Percentiles rank a stretch among this genome's conserved stretches.
These are phyloP conservation scores for Choreutis nemorana DNA, from an alignment of 2,888 invertebrate genomes.

Conservation along the genomic window DNA sequence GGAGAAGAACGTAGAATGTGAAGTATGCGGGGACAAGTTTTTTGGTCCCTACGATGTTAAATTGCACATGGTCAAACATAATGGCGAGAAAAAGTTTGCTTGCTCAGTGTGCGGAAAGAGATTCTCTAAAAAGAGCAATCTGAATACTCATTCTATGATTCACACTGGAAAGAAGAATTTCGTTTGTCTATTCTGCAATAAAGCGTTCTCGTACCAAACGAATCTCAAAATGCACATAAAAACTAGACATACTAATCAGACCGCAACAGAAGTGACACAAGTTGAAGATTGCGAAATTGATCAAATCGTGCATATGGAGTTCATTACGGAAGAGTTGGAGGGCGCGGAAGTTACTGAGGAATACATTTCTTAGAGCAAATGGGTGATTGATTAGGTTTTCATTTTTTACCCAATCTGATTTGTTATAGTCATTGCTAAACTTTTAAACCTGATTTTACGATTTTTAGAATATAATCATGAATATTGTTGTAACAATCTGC, in stretches of 20 bases:
- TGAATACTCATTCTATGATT: slow-evolving; percentile 65
- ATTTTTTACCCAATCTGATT: too few species aligned
- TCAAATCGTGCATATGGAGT: slow-evolving; percentile 34
- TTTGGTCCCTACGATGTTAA: slow-evolving; percentile 52
- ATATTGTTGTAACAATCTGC: too few species aligned
- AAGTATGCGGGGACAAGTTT: slow-evolving; percentile 50
- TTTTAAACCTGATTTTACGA: too few species aligned
- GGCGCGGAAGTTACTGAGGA: slow-evolving; percentile 21
- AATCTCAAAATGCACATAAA: slow-evolving; percentile 37
- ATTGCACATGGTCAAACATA: slow-evolving; percentile 61
- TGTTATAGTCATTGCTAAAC: too few species aligned
- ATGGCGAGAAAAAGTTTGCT: slow-evolving; percentile 61
- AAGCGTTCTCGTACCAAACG: slow-evolving; percentile 52
- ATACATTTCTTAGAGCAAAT: too few species aligned
- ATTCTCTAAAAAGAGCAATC: slow-evolving; percentile 66
- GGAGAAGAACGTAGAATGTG: slow-evolving; percentile 53
- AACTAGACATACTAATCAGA: slow-evolving; percentile 22
- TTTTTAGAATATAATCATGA: too few species aligned
- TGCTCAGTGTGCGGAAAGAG: slow-evolving; percentile 68
- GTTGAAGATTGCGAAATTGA: slow-evolving; percentile 24
- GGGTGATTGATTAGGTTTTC: too few species aligned
- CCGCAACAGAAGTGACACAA: slow-evolving; percentile 15
- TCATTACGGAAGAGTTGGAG: slow-evolving; percentile 30
- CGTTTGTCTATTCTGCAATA: slow-evolving; percentile 59
- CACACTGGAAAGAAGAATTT: slow-evolving; percentile 63